Evolutionary conservation across 2,797 vertebrate species (phyloP).

Genomic region (Todus mexicanus): DNA sequence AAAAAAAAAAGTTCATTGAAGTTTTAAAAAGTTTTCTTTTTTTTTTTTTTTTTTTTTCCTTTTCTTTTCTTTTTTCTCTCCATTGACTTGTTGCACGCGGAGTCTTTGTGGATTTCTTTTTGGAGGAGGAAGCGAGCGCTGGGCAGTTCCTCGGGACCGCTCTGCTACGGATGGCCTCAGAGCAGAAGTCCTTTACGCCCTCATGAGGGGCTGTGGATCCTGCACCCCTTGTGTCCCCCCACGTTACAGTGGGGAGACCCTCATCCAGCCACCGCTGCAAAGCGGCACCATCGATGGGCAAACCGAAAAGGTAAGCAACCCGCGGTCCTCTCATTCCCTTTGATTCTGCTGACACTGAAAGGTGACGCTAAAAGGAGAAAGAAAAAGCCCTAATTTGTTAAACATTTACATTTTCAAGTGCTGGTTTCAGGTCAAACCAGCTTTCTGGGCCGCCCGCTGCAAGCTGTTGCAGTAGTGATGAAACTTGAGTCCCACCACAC

Average conservation of each 20-base stretch:
- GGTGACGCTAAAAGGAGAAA: not conserved
- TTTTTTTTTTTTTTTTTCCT: not conserved
- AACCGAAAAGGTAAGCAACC: not conserved
- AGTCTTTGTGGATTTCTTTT: not conserved
- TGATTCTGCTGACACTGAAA: not conserved
- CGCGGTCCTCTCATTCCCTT: not conserved
- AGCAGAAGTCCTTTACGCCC: not conserved
- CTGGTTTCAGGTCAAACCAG: not conserved
- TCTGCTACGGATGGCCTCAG: not conserved
- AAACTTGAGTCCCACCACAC: not conserved
- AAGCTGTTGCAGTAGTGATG: not conserved
- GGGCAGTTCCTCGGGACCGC: not conserved
- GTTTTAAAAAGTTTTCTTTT: conserved; percentile 4
- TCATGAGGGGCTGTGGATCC: not conserved
- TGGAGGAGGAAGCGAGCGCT: not conserved
- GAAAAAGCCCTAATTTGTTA: not conserved
- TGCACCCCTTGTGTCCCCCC: not conserved
- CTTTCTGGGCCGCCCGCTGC: not conserved
- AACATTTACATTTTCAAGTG: not conserved
- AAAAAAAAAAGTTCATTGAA: not conserved
- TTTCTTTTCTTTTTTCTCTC: not conserved
- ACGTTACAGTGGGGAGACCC: not conserved
- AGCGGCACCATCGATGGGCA: not conserved
- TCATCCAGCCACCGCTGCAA: not conserved
- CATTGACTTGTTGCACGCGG: not conserved